phyloP scores from a whole-genome alignment of 2,888 invertebrate genomes.

The Diachrysia chrysitis region DNA sequence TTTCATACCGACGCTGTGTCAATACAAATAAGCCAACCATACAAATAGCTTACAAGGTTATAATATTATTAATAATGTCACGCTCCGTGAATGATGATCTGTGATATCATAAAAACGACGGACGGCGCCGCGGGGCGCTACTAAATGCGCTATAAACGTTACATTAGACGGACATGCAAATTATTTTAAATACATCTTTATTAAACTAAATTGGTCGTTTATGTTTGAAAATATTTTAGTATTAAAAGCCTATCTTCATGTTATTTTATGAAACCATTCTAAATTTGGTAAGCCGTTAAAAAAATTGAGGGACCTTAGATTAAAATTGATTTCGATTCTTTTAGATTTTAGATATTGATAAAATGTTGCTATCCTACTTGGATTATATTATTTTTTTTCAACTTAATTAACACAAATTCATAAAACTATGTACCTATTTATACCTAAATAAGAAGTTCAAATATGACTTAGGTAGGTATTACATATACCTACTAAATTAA shows the following conservation, averaged over 20 bases:
- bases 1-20: neutral
- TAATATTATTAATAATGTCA: constrained; percentile 31
- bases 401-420: neutral
- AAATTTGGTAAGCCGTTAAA: neutral
- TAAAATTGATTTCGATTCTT: no score
- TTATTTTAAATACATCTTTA: constrained; percentile 38
- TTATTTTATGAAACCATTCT: neutral
- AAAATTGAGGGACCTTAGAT: neutral
- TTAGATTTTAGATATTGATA: no score
- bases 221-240: constrained; percentile 11
- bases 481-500: neutral
- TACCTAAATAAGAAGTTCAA: no score
- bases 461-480: constrained; percentile 4
- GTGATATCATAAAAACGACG: constrained; percentile 51
- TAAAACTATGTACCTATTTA: neutral
- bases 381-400: neutral
- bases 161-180: constrained; percentile 48
- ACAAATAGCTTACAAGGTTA: constrained; percentile 39
- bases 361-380: neutral
- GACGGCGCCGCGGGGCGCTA: constrained; percentile 37
- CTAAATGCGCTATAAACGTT: constrained; percentile 46
- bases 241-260: neutral
- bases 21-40: constrained; percentile 26
- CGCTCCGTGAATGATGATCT: constrained; percentile 43
- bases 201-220: constrained; percentile 35